A percentile compares a stretch with the other conserved stretches of the same genome.
phyloP scores from a whole-genome alignment of 2,888 invertebrate species.

The Ceratothoa steindachneri region DNA sequence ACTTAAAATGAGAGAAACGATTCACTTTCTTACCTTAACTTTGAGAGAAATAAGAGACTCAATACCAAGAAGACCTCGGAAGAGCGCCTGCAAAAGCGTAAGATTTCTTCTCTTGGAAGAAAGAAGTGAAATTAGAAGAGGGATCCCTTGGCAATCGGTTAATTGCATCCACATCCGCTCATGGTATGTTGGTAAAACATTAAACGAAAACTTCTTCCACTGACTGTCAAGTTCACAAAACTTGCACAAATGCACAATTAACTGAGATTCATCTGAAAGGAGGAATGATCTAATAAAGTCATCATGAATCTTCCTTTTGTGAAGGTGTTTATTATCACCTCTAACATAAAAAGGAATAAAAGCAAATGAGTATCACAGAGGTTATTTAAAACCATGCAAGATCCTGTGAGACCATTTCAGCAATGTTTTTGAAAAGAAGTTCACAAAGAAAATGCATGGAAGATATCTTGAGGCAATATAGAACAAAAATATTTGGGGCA shows the following conservation, averaged over 20 bases:
- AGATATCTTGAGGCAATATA: too few species aligned
- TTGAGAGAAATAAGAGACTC: neutral
- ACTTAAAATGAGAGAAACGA: too few species aligned
- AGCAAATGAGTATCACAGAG: too few species aligned
- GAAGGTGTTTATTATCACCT: too few species aligned
- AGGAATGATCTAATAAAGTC: too few species aligned
- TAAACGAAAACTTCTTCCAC: neutral
- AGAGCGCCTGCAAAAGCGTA: neutral
- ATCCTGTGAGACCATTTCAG: too few species aligned
- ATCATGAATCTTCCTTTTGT: too few species aligned
- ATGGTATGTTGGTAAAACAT: constrained; percentile 1
- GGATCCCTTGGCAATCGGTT: neutral
- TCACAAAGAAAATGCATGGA: too few species aligned
- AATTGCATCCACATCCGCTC: neutral
- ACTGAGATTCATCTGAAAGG: neutral
- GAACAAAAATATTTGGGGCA: too few species aligned
- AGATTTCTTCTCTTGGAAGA: neutral
- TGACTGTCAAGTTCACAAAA: neutral
- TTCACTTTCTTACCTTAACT: neutral
- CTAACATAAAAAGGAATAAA: too few species aligned
- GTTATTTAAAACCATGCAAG: too few species aligned
- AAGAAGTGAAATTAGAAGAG: neutral
- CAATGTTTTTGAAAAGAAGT: too few species aligned
- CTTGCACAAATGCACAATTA: neutral
- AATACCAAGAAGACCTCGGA: neutral